phyloP scores from a whole-genome alignment of 2,888 invertebrate species.

The Drosophila greeni region DNA sequence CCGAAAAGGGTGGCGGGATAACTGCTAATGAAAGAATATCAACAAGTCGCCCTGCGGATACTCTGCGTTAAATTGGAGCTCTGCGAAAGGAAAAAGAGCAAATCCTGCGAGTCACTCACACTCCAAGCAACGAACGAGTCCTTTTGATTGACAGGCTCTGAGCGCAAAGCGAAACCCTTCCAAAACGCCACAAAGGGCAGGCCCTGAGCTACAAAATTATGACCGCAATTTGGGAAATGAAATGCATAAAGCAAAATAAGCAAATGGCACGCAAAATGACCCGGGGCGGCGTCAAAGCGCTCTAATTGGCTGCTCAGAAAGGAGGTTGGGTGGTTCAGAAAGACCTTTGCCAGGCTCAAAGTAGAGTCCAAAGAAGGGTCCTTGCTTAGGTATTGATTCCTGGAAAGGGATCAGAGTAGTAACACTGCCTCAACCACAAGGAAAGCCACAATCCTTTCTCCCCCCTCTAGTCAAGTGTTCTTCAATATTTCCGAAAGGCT shows the following conservation, averaged over 20 bases:
- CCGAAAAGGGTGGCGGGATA: neutral
- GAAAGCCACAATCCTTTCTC: no score
- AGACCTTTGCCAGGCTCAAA: neutral
- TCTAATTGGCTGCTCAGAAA: slow-evolving; percentile 33
- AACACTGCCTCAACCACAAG: no score
- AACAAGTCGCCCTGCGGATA: slow-evolving; percentile 2
- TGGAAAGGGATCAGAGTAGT: neutral
- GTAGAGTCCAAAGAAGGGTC: neutral
- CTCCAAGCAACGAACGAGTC: no score
- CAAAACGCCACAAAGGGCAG: slow-evolving; percentile 19
- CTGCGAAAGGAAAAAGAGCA: neutral
- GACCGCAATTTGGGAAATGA: slow-evolving; percentile 46
- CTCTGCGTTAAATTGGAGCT: neutral
- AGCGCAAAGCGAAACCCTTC: slow-evolving; percentile 4
- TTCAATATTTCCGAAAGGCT: neutral
- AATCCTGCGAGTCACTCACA: slow-evolving; percentile 2
- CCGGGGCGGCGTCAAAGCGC: slow-evolving; percentile 41
- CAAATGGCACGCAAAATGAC: slow-evolving; percentile 46
- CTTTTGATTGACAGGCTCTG: slow-evolving; percentile 13
- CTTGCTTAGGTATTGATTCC: neutral
- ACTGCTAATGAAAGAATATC: neutral
- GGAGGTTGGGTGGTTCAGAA: no score
- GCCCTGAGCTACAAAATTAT: slow-evolving; percentile 42
- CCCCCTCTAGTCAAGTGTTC: no score
- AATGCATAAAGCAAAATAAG: slow-evolving; percentile 44